Percentiles rank a stretch among this genome's conserved stretches.
Evolutionary conservation across 2,113 vertebrate genomes (phyloP).

Genomic region (Ceratotherium simum): DNA sequence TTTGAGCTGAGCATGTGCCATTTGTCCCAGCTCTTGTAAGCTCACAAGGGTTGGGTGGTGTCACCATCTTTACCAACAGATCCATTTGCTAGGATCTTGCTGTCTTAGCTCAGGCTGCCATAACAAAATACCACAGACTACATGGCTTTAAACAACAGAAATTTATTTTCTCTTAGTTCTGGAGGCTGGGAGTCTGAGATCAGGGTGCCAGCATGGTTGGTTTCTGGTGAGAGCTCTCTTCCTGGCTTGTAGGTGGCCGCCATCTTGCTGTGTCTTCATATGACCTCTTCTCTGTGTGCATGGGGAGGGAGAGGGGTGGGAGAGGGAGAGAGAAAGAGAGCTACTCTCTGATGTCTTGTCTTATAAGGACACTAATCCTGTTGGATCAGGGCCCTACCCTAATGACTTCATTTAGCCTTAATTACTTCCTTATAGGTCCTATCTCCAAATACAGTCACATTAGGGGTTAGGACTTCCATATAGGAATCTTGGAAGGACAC

Average conservation of each 20-base stretch:
- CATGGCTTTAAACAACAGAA: background rate
- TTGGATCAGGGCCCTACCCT: background rate
- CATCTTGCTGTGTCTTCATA: background rate
- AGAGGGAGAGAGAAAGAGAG: no score
- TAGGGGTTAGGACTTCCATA: background rate
- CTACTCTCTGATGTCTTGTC: background rate
- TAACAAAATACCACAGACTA: background rate
- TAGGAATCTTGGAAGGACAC: background rate
- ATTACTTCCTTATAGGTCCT: background rate
- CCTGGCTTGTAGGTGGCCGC: fast-evolving
- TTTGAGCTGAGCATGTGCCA: background rate
- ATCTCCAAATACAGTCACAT: background rate
- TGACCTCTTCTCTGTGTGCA: background rate
- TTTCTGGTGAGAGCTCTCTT: background rate
- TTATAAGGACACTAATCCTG: background rate
- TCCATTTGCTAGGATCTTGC: background rate
- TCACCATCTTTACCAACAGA: background rate
- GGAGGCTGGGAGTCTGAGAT: background rate
- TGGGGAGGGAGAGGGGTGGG: fast-evolving
- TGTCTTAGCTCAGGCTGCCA: background rate
- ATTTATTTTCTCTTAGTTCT: background rate
- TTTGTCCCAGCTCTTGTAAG: background rate
- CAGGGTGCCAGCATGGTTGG: background rate
- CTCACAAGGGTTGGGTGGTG: background rate
- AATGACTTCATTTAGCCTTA: background rate